These are phyloP conservation scores for Mus caroli DNA, from an alignment of 2,797 vertebrate species.

Conservation along the genomic window DNA sequence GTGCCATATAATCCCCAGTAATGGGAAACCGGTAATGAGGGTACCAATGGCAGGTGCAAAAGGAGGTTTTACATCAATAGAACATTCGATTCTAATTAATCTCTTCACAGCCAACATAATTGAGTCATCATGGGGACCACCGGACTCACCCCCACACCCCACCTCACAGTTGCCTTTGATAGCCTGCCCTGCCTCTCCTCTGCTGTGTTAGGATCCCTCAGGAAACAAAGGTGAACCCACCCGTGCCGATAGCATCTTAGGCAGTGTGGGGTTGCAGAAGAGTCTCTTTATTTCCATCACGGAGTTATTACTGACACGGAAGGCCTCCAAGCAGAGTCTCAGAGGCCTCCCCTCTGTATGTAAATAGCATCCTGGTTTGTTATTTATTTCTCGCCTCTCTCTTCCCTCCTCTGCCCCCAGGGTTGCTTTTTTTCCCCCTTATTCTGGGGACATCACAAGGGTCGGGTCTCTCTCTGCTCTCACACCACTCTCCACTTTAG, in stretches of 20 bases:
- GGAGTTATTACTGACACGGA: conserved; percentile 62
- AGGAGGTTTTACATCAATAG: conserved; percentile 85
- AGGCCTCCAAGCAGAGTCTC: conserved; percentile 59
- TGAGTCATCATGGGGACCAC: conserved; percentile 82
- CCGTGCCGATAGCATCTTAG: neutral
- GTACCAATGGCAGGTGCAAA: conserved; percentile 81
- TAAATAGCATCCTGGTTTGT: conserved; percentile 79
- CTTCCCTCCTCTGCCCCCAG: conserved; percentile 63
- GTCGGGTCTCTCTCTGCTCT: conserved; percentile 76
- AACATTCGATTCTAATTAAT: conserved; percentile 88
- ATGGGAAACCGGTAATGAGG: conserved; percentile 84
- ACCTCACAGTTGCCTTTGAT: neutral
- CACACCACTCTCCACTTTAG: conserved; percentile 68
- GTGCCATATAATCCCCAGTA: conserved; percentile 79
- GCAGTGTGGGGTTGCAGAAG: neutral
- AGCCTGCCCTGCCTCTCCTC: conserved; percentile 35
- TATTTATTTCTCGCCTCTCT: conserved; percentile 72
- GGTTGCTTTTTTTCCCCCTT: conserved; percentile 57
- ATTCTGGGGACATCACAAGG: conserved; percentile 67
- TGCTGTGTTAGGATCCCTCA: conserved; percentile 11
- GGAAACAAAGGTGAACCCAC: conserved; percentile 71
- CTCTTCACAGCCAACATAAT: conserved; percentile 84
- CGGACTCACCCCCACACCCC: conserved; percentile 64
- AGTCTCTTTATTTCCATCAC: conserved; percentile 71
- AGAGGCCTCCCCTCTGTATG: conserved; percentile 50